Base-by-base conservation (phyloP, 2,888 invertebrate genomes). In the Caenorhabditis sinica region DNA sequence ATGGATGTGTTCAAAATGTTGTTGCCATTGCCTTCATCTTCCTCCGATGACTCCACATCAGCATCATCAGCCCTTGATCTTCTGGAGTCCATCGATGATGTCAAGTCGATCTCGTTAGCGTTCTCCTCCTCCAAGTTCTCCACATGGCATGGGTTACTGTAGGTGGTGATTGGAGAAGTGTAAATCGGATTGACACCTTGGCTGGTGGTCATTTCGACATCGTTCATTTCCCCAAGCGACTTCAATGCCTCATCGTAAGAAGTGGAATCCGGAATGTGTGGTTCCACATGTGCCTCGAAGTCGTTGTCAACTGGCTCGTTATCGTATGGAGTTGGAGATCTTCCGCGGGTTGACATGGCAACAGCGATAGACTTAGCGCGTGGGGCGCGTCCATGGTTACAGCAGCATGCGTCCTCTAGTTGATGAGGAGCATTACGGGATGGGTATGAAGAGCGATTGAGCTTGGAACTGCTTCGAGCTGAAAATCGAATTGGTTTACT, bases 231-330 rank as follows among this genome's bases (percentile, higher is more conserved):
- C n/a, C 58, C 79, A 23, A 69, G 66, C 5, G 76, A 73, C 30
- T 83, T 81, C 20, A 89, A 66, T 0, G 89, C 89, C 43, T 89
- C 89, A 17, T 88, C 84, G 61, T 89, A 89, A 13, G 89, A 89
- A 15, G 86, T 76, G 5, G 87, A 86, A 17, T 74, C 79, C 9
- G 87, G 82, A 51, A 87, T 33, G 28, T 80, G 36, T 8, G 23
- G 20, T 33, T 30, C 40, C 15, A 17, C 17, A n/a, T 17, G n/a
- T 4, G 17, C 33, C 6, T 53, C 69, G 1, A 28, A 4, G 25
- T 28, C 11, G 23, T 25, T 2, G 2, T 73, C 61, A 8, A 81
- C 83, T 0, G 71, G n/a, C 2, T 74, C 56, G 28, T 87, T 83
- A 66, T 87, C 87, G 43, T 86, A 87, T 2, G 87, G 86, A 8